Evolutionary conservation across 2,113 vertebrate species (phyloP), one percentile per base, ranked within the genome.

Genomic region (Menidia beryllina): DNA sequence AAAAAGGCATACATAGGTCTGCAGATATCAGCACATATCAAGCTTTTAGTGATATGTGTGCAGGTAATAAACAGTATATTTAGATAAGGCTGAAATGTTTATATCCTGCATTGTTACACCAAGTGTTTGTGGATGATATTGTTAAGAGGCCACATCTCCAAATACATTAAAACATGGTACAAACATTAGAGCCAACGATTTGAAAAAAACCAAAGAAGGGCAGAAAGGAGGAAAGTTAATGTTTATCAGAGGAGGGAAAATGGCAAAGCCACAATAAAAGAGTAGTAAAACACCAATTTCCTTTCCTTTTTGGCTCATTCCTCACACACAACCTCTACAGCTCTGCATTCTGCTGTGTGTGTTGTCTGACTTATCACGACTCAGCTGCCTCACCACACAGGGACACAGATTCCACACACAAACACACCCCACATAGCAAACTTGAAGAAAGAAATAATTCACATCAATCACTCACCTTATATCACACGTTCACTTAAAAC

Each of bases 311-410:
- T 67, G 47, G 14, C 54, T 62, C 48, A 49, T 39, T n/a, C 69
- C 54, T 75, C 53, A 82, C 72, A 61, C 53, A 41, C 54, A 48
- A 25, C 60, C 38, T 52, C 55, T 50, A 20, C 50, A 69, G 53
- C 41, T 56, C 59, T 72, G 24, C 58, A 47, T 69, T 59, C 63
- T 3, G 49, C 23, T 57, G 55, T 43, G 27, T 63, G 65, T 65
- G 39, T 63, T 52, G 52, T 20, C 48, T 82, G 79, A 83, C 81
- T 88, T 86, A 88, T 88, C 86, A 88, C 79, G 72, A 86, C 72
- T 88, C 69, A 75, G 20, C 69, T 43, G 56, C 53, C 57, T 76
- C 45, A 69, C 71, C 41, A 55, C 23, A 27, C 63, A 64, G 39
- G 26, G 25, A 78, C 67, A 85, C 59, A 36, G 70, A 69, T 72